Evolutionary conservation across 2,113 vertebrate genomes (phyloP).

Genomic region (Paralichthys olivaceus): DNA sequence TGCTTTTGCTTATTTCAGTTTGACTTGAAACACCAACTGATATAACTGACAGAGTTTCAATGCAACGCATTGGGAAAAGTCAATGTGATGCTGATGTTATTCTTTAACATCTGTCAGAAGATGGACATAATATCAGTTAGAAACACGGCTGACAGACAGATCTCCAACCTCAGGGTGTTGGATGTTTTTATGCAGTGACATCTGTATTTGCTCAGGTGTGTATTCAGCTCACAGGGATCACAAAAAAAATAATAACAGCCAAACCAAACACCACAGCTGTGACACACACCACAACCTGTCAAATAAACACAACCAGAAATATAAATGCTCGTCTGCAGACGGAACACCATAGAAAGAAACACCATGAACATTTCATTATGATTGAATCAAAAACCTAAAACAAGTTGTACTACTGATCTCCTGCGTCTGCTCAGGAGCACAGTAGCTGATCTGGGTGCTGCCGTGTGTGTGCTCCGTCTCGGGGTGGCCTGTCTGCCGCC

Average conservation of each 20-base stretch:
- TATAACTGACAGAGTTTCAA: too few species aligned
- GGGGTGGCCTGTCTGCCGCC: constrained; percentile 22
- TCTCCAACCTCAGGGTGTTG: too few species aligned
- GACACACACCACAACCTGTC: background rate
- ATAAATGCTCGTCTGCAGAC: background rate
- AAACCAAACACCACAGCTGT: background rate
- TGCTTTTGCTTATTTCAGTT: too few species aligned
- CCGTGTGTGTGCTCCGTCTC: constrained; percentile 7
- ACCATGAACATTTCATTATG: background rate
- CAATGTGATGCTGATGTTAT: too few species aligned
- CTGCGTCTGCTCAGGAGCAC: background rate
- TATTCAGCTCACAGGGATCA: background rate
- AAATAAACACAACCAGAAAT: background rate
- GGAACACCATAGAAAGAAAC: background rate
- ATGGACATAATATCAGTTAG: too few species aligned
- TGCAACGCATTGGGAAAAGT: too few species aligned
- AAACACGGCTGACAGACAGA: too few species aligned
- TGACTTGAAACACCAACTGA: background rate
- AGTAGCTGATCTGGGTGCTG: constrained; percentile 5
- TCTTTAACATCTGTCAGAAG: too few species aligned
- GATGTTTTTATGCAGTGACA: background rate
- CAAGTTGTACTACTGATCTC: too few species aligned
- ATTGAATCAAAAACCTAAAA: background rate
- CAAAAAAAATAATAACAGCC: background rate
- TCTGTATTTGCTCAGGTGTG: background rate